phyloP scores from a whole-genome alignment of 2,113 vertebrate genomes.

The Natator depressus region DNA sequence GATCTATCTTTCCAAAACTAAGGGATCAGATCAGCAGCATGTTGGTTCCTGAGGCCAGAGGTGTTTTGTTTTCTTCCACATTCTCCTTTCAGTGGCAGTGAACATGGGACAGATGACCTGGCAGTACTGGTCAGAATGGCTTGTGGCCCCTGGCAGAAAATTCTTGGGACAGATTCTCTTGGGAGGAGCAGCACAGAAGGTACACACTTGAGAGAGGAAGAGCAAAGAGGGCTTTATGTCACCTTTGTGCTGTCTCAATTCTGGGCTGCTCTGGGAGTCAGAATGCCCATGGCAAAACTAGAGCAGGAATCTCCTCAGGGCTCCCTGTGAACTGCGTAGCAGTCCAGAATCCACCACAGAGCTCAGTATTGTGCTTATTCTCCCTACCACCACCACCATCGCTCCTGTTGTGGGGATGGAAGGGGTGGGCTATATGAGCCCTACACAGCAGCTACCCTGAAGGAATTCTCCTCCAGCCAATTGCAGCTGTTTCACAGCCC shows the following conservation, averaged over 20 bases:
- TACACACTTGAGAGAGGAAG: neutral
- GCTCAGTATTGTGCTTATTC: neutral
- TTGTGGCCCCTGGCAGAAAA: neutral
- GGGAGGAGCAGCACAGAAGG: neutral
- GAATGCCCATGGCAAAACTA: neutral
- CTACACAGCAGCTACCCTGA: neutral
- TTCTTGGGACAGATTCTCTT: neutral
- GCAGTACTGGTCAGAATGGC: neutral
- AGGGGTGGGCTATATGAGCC: neutral
- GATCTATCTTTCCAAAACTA: neutral
- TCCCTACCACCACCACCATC: neutral
- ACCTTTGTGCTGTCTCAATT: neutral
- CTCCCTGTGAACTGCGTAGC: neutral
- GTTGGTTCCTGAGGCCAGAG: neutral
- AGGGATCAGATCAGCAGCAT: neutral
- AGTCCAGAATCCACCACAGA: neutral
- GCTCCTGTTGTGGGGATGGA: neutral
- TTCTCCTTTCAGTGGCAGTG: neutral
- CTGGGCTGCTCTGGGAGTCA: neutral
- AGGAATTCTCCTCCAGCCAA: neutral
- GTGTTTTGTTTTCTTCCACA: neutral
- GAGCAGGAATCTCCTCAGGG: neutral
- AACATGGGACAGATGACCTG: neutral
- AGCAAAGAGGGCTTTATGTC: neutral
- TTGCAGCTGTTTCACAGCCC: neutral